Base-by-base conservation (phyloP, 2,113 vertebrate species). In the Oreochromis niloticus region DNA sequence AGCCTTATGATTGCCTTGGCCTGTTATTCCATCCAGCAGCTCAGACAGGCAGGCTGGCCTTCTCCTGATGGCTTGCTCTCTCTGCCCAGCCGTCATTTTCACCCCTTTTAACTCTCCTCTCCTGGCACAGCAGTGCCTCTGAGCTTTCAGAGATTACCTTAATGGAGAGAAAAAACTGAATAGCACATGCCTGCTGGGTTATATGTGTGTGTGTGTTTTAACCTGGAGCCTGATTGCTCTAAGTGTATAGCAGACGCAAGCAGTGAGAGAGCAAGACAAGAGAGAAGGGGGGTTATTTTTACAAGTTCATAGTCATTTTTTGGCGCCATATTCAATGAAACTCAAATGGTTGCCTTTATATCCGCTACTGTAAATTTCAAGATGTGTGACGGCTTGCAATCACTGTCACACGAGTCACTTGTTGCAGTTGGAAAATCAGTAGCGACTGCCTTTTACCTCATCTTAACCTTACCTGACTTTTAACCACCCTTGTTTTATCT, bases 81-180 rank as follows among this genome's bases (percentile, higher is more conserved):
- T 6, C 57, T 85, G 46, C 48, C 57, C 56, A 32, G 66, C 24
- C 41, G 11, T 91, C 88, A 87, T n/a, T 86, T 90, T 88, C 73
- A 56, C 83, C 88, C 85, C 84, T 88, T 90, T 92, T 93, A 89
- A 87, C 85, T 90, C 88, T 75, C 84, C 50, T 78, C 54, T 89
- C 63, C 80, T 80, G 66, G 48, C 87, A 50, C 84, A 63, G 87
- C 78, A 30, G 83, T 57, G 63, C 84, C 43, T 86, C 32, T 1
- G 17, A 90, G 83, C 84, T 91, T 84, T 91, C 32, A 80, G 63
- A 87, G 79, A 87, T 92, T 90, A 88, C 88, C 68, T 92, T 91
- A 93, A 92, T 93, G 90, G 91, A 93, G 79, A 83, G 87, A 87
- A 80, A 79, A 85, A 90, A 84, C 84, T 54, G 41, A 88, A 92